These are phyloP conservation scores for Gymnoscelis rufifasciata DNA, from an alignment of 2,888 invertebrate genomes.

Conservation along the genomic window DNA sequence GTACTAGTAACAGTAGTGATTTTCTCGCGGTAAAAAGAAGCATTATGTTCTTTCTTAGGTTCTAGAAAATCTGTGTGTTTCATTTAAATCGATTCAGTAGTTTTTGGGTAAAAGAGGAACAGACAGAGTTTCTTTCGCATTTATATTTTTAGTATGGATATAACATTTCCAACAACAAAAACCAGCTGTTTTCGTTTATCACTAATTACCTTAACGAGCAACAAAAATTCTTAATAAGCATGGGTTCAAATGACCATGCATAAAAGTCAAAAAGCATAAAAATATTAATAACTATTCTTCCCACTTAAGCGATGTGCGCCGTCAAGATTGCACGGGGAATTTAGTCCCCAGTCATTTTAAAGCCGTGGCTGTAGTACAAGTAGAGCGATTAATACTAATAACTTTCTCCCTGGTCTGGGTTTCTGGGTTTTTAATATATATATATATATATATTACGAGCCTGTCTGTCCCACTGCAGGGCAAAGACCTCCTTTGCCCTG, in stretches of 20 bases:
- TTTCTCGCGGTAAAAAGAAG: too few species aligned
- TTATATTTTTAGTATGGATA: background rate
- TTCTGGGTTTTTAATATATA: too few species aligned
- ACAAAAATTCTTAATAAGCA: slow-evolving; percentile 33
- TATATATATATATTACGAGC: too few species aligned
- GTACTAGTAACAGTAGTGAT: too few species aligned
- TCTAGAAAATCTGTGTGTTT: too few species aligned
- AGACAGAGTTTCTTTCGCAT: too few species aligned
- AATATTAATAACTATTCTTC: slow-evolving; percentile 28
- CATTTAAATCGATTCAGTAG: too few species aligned
- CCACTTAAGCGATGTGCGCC: slow-evolving; percentile 17
- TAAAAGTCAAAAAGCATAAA: slow-evolving; percentile 28
- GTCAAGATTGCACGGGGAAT: slow-evolving; percentile 25
- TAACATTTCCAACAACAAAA: slow-evolving; percentile 7
- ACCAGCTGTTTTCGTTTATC: slow-evolving; percentile 26
- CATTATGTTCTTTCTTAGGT: too few species aligned
- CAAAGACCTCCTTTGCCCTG: too few species aligned
- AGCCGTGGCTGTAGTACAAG: slow-evolving; percentile 2
- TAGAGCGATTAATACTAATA: slow-evolving; percentile 3
- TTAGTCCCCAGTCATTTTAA: slow-evolving; percentile 2
- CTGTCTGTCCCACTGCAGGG: too few species aligned
- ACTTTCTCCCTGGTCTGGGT: background rate
- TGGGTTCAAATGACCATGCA: slow-evolving; percentile 34
- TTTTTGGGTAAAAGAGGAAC: too few species aligned
- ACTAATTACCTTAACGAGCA: slow-evolving; percentile 42